Evolutionary conservation across 2,888 invertebrate genomes (phyloP), one percentile per base, ranked within the genome.

Genomic region (Merodon equestris): DNA sequence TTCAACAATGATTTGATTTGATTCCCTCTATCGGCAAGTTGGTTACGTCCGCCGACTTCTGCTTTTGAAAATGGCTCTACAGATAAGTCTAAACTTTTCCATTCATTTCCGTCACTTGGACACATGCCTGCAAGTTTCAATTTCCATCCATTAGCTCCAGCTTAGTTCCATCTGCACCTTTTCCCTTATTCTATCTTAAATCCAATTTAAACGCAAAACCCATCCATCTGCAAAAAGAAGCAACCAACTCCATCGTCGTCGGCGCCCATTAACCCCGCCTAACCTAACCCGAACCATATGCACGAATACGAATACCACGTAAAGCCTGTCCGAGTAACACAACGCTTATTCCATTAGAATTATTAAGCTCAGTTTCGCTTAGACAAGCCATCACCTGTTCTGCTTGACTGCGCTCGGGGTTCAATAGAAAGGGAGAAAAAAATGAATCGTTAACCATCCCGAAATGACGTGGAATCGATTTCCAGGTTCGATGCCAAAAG

Each of bases 321-420:
- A 40, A 3, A 9, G 40, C 10, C 10, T 40, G 40, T 27, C 27
- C 2, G 10, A 50, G 66, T 58, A 77, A 72, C 63, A 44, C 47
- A 68, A 72, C 47, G 57, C 67, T 77, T 63, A 77, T 57, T 68
- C 57, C 72, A 67, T 77, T 77, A 72, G 36, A 77, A 77, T 57
- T 27, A 67, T 77, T 72, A 68, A 77, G 77, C 77, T 77, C 67
- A 77, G 72, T 77, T 73, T 77, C 63, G 73, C 48, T 72, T 61
- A 67, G 57, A 61, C 67, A 63, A 57, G 51, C 57, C 77, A 51
- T 72, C 77, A 77, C 77, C 77, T 72, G 77, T 72, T 61, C 58
- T 57, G 38, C 27, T 13, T 61, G 57, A 64, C 54, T 79, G 60
- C 58, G 53, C 73, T 47, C 53, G 27, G 45, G 48, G 58, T 72